These are phyloP conservation scores for Colostygia pectinataria DNA, from an alignment of 2,888 invertebrate genomes.

Conservation along the genomic window DNA sequence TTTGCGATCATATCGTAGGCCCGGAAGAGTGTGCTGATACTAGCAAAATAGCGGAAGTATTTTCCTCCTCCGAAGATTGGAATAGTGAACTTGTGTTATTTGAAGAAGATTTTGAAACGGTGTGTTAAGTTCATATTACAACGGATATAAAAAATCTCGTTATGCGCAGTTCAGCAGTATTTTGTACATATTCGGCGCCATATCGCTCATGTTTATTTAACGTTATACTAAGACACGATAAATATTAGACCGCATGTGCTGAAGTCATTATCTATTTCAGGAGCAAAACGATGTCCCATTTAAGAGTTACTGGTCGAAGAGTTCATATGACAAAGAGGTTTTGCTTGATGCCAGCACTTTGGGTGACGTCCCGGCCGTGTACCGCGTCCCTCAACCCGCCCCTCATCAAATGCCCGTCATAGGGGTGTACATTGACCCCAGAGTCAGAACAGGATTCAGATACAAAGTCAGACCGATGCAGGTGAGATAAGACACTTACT, in stretches of 20 bases:
- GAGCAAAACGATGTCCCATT: conserved; percentile 58
- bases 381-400: conserved; percentile 83
- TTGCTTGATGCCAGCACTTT: conserved; percentile 83
- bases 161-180: no score
- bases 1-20: conserved; percentile 25
- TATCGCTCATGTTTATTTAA: conserved; percentile 11
- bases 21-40: conserved; percentile 28
- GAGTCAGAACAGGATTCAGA: conserved; percentile 88
- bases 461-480: conserved; percentile 88
- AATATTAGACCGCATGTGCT: conserved; percentile 19
- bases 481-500: conserved; percentile 70
- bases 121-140: conserved; percentile 17
- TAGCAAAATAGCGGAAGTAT: conserved; percentile 16
- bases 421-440: conserved; percentile 88
- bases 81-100: conserved; percentile 21
- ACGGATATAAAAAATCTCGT: no score
- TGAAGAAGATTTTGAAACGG: conserved; percentile 33
- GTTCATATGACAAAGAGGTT: conserved; percentile 59
- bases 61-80: conserved; percentile 16
- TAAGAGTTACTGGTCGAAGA: conserved; percentile 61
- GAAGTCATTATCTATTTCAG: conserved; percentile 44
- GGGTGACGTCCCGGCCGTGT: conserved; percentile 86
- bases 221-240: conserved; percentile 18
- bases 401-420: conserved; percentile 86
- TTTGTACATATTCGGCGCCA: conserved; percentile 2